A percentile compares a stretch with the other conserved stretches of the same genome.
Conservation (phyloP, 2,113 vertebrate genomes). For the Notarius quadriscutis region DNA sequence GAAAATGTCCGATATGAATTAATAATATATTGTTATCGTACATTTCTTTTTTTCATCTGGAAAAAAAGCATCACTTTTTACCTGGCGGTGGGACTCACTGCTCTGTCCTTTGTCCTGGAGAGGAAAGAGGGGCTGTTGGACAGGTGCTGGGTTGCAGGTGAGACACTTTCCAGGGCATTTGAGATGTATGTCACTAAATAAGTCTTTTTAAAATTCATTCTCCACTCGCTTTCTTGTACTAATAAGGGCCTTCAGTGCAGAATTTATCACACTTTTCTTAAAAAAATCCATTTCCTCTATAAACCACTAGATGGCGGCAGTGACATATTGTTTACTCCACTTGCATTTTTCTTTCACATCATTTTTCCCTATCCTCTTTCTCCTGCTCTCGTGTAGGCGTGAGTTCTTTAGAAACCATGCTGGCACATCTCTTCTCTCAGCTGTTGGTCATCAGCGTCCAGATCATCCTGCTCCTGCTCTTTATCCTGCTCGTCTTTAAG, state of each 20-base stretch:
- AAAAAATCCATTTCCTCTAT: background rate
- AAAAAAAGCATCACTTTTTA: conserved; percentile 75
- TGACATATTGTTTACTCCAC: background rate
- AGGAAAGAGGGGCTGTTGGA: conserved; percentile 76
- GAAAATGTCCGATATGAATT: background rate
- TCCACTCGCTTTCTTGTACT: background rate
- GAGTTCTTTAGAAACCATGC: conserved; percentile 76
- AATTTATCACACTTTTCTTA: background rate
- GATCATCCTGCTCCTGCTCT: conserved; percentile 74
- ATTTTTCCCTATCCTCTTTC: background rate
- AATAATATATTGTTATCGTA: too few species aligned
- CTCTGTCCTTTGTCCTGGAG: conserved; percentile 77
- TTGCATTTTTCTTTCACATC: background rate
- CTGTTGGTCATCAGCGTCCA: conserved; percentile 78
- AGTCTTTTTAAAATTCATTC: background rate
- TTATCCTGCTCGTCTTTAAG: conserved; percentile 76
- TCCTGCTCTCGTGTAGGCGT: conserved; percentile 64
- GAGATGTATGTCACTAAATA: too few species aligned
- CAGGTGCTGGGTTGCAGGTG: conserved; percentile 78
- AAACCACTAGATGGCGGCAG: conserved; percentile 10
- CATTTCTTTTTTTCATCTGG: background rate
- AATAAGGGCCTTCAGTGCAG: background rate
- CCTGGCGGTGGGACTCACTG: conserved; percentile 77
- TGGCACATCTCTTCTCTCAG: conserved; percentile 79
- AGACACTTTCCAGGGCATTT: conserved; percentile 27